These are phyloP conservation scores for Pelosia muscerda DNA, from an alignment of 2,888 invertebrate species.

Conservation along the genomic window DNA sequence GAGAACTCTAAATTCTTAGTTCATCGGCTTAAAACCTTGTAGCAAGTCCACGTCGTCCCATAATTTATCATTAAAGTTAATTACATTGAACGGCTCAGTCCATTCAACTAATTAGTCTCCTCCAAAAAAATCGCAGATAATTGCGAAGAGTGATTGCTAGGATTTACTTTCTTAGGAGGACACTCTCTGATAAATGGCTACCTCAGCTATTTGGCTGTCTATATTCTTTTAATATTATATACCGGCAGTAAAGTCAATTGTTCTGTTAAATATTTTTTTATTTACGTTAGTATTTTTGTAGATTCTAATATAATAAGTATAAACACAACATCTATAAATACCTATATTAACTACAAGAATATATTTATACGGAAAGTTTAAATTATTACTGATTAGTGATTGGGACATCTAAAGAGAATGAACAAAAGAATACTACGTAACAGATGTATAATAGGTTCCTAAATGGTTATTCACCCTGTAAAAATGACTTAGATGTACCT, in stretches of 20 bases:
- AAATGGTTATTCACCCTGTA: too few species aligned
- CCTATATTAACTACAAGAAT: too few species aligned
- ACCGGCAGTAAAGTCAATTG: not conserved
- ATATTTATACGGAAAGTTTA: too few species aligned
- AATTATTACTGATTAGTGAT: too few species aligned
- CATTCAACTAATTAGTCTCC: slow-evolving; percentile 80
- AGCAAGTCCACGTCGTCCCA: slow-evolving; percentile 56
- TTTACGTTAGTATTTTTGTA: not conserved
- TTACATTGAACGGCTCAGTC: slow-evolving; percentile 76
- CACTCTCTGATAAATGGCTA: slow-evolving; percentile 75
- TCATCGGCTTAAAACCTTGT: slow-evolving; percentile 43
- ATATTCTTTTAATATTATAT: slow-evolving; percentile 36
- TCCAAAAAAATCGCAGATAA: slow-evolving; percentile 80
- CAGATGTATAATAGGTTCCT: too few species aligned
- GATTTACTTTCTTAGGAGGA: slow-evolving; percentile 75
- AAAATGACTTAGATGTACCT: too few species aligned
- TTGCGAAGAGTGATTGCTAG: slow-evolving; percentile 79
- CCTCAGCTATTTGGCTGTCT: slow-evolving; percentile 49
- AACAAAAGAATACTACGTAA: too few species aligned
- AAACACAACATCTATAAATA: too few species aligned
- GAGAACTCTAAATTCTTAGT: slow-evolving; percentile 41
- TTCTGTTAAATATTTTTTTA: not conserved
- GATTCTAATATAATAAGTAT: too few species aligned
- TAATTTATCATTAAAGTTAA: slow-evolving; percentile 82
- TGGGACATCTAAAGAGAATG: too few species aligned